Percentiles rank a stretch among this genome's conserved stretches.
phyloP scores from a whole-genome alignment of 2,797 vertebrate genomes.

The Cuniculus paca region DNA sequence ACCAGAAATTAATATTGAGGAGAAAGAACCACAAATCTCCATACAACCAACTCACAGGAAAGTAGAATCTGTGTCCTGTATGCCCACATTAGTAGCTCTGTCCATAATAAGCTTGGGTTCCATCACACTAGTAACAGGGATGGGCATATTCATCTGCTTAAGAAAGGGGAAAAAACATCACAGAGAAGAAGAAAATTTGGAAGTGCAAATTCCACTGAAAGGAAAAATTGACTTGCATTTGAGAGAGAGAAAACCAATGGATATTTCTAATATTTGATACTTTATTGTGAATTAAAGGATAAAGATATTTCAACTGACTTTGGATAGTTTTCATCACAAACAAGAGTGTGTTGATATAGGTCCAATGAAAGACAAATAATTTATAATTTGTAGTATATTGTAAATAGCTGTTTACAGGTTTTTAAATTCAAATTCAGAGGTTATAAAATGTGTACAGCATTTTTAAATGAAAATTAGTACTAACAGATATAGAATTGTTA shows the following conservation, averaged over 20 bases:
- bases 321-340: conserved; percentile 65
- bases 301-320: conserved; percentile 67
- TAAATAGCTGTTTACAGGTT: conserved; percentile 91
- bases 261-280: conserved; percentile 96
- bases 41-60: conserved; percentile 91
- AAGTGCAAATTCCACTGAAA: conserved; percentile 96
- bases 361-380: conserved; percentile 88
- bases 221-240: conserved; percentile 92
- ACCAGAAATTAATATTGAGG: conserved; percentile 94
- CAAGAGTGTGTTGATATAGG: conserved; percentile 72
- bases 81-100: conserved; percentile 93
- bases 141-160: conserved; percentile 95
- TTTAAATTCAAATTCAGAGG: conserved; percentile 88
- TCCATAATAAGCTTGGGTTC: conserved; percentile 94
- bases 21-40: conserved; percentile 92
- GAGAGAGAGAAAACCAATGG: conserved; percentile 94
- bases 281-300: conserved; percentile 61
- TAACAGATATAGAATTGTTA: conserved; percentile 85
- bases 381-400: conserved; percentile 91
- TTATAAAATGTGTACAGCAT: conserved; percentile 89
- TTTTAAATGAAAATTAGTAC: conserved; percentile 88
- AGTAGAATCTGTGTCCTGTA: conserved; percentile 91
- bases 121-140: conserved; percentile 92
- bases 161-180: conserved; percentile 92
- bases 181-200: conserved; percentile 90